A percentile compares a stretch with the other conserved stretches of the same genome.
Conservation (phyloP, 2,888 invertebrate genomes). For the Nematopogon swammerdamellus region DNA sequence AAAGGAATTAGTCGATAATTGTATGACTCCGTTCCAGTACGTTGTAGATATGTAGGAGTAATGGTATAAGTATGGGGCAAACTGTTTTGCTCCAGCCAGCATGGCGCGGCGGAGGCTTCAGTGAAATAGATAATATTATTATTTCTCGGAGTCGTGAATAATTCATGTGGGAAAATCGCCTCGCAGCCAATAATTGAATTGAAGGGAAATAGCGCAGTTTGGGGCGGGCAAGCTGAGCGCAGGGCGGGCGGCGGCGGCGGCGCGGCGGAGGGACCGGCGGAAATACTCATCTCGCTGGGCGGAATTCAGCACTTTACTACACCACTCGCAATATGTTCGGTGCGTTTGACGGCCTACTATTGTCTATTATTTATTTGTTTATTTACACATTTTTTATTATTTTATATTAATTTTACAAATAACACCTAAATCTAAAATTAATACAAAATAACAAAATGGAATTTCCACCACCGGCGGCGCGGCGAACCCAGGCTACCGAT, state of each 20-base stretch:
- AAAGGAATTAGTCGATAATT: neutral
- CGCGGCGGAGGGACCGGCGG: neutral
- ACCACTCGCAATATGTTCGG: too few species aligned
- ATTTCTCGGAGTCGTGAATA: constrained; percentile 23
- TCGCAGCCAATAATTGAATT: constrained; percentile 22
- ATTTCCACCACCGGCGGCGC: too few species aligned
- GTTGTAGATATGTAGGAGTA: too few species aligned
- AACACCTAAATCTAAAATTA: too few species aligned
- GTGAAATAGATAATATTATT: neutral
- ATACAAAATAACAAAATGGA: too few species aligned
- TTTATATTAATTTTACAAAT: too few species aligned
- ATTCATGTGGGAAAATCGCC: constrained; percentile 34
- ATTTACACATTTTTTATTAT: too few species aligned
- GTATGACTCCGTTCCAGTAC: neutral
- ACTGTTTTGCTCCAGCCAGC: neutral
- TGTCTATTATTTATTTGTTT: too few species aligned
- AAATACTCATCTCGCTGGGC: too few species aligned
- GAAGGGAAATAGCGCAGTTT: neutral
- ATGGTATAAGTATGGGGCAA: neutral
- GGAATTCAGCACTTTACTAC: too few species aligned
- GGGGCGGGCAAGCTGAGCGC: neutral
- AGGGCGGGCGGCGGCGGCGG: neutral
- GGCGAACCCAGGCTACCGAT: too few species aligned
- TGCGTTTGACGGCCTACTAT: too few species aligned
- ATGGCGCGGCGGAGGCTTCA: neutral